Conservation (phyloP, 2,888 invertebrate genomes). For the Leptogaster cylindrica region DNA sequence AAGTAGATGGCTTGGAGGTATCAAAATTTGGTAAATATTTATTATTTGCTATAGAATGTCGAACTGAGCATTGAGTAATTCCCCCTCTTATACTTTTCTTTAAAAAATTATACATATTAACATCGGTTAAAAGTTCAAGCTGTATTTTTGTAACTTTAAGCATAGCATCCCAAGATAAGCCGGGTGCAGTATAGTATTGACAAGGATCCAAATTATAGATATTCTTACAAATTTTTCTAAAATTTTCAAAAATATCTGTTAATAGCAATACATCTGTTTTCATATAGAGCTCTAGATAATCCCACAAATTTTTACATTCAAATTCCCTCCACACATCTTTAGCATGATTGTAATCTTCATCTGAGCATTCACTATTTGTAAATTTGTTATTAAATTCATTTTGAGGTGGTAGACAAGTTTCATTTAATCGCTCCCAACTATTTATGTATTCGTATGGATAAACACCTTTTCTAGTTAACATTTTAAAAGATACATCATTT, state of each 20-base stretch:
- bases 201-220: slow-evolving; percentile 9
- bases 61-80: neutral
- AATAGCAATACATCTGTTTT: neutral
- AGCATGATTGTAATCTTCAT: no score
- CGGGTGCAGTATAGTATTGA: slow-evolving; percentile 10
- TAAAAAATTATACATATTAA: slow-evolving; percentile 12
- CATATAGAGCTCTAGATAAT: neutral
- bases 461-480: no score
- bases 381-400: no score
- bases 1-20: no score
- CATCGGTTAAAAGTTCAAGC: slow-evolving; percentile 4
- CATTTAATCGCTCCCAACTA: no score
- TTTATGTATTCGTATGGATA: no score
- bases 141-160: neutral
- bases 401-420: no score
- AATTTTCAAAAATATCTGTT: slow-evolving; percentile 1
- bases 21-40: slow-evolving; percentile 16
- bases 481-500: no score
- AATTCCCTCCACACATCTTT: no score
- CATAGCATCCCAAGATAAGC: slow-evolving; percentile 17
- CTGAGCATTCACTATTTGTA: no score
- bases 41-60: slow-evolving; percentile 14
- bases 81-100: neutral
- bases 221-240: neutral
- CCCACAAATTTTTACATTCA: neutral